Evolutionary conservation across 2,888 invertebrate genomes (phyloP), one percentile per base, ranked within the genome.

Genomic region (Megastigmus dorsalis): DNA sequence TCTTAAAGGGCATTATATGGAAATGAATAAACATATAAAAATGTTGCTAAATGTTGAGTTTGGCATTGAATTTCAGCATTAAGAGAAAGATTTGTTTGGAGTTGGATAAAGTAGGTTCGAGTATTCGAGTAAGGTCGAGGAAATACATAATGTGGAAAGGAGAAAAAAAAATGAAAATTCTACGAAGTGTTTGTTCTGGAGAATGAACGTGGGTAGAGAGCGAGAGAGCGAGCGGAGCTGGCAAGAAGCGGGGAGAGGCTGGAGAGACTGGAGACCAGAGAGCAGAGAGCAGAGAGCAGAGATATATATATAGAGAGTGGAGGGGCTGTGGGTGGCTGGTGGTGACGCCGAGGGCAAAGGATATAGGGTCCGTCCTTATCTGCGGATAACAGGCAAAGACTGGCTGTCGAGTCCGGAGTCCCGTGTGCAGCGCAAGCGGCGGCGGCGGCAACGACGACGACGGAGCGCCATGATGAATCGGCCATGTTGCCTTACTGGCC

Each of bases 311-410:
- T n/a, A n/a, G 13, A 9, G 50, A 36, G 28, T 18, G 50, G 15
- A 20, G 33, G 10, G 28, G 65, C 28, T 23, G 10, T 15, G 18
- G 26, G 41, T 15, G 50, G 20, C 10, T 10, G 45, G 10, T 1
- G 50, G 6, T 36, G 59, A 20, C n/a, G 15, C 10, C n/a, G 26
- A 41, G 48, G 75, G 77, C 77, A n/a, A 62, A 79, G 80, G 75
- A 85, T 84, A 83, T 84, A 86, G 85, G 84, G 86, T 85, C 84
- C 84, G 82, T 84, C 80, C 85, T 87, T 87, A 87, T 87, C 87
- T 85, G 76, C 82, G 79, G 80, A 80, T 82, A 82, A 82, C 86
- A 84, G 84, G 82, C 85, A 79, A n/a, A 80, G 71, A 13, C 20
- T n/a, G n/a, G n/a, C n/a, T n/a, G n/a, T n/a, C n/a, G n/a, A n/a